Conservation (phyloP, 2,888 invertebrate genomes). For the Lampropteryx suffumata region DNA sequence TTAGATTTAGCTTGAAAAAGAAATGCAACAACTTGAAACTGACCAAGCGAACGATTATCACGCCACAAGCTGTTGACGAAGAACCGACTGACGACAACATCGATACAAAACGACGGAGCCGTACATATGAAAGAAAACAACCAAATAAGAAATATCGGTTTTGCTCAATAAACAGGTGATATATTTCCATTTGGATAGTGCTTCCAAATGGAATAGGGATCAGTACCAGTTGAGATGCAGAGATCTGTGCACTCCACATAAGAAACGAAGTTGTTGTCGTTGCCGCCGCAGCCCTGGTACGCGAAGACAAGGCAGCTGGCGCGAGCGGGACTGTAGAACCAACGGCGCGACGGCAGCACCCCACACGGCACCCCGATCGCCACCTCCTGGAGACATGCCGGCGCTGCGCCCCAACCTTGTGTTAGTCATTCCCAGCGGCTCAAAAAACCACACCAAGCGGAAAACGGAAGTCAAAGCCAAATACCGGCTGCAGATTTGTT, state of each 20-base stretch:
- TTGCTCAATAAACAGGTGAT: neutral
- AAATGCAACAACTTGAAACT: neutral
- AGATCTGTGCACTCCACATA: conserved; percentile 85
- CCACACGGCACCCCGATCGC: conserved; percentile 47
- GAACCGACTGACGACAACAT: conserved; percentile 16
- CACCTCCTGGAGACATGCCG: conserved; percentile 59
- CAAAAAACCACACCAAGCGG: neutral
- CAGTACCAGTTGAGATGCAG: conserved; percentile 52
- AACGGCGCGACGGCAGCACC: conserved; percentile 80
- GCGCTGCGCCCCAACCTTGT: conserved; percentile 51
- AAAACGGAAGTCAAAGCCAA: neutral
- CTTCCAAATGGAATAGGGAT: neutral
- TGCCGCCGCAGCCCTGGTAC: conserved; percentile 94
- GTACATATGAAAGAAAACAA: neutral
- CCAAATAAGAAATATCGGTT: neutral
- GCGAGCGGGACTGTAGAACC: conserved; percentile 87
- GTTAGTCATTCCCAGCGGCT: conserved; percentile 36
- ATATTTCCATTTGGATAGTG: neutral
- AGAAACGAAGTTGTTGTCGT: conserved; percentile 91
- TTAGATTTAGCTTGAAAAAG: neutral
- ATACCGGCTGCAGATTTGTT: neutral
- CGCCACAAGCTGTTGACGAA: conserved; percentile 20
- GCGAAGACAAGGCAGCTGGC: conserved; percentile 90
- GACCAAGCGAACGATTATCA: conserved; percentile 9
- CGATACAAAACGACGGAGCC: conserved; percentile 17